These are phyloP conservation scores for Embiotoca jacksoni DNA, from an alignment of 2,113 vertebrate genomes.

Conservation along the genomic window DNA sequence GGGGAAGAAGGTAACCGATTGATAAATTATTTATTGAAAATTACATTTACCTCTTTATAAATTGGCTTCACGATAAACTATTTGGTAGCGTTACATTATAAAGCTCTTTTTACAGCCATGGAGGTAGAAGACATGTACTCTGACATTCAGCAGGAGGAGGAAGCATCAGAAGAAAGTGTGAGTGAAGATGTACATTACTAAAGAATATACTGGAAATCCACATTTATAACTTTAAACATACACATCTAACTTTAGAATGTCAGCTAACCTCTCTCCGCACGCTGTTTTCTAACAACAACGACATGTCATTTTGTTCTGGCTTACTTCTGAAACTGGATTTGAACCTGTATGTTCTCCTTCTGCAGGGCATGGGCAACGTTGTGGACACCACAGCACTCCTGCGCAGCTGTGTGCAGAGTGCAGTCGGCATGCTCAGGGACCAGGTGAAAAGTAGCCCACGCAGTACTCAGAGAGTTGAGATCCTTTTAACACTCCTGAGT, in stretches of 20 bases:
- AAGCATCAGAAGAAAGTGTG: slow-evolving; percentile 61
- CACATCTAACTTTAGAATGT: no score
- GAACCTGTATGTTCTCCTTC: not conserved
- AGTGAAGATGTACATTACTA: slow-evolving; percentile 37
- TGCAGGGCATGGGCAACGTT: slow-evolving; percentile 64
- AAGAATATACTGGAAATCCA: no score
- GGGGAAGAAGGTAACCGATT: slow-evolving; percentile 68
- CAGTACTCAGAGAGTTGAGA: slow-evolving; percentile 86
- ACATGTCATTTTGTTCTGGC: not conserved
- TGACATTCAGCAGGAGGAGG: slow-evolving; percentile 49
- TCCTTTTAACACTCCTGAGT: slow-evolving; percentile 88
- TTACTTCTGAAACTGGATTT: slow-evolving; percentile 10
- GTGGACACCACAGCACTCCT: slow-evolving; percentile 91
- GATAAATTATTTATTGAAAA: not conserved
- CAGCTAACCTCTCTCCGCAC: not conserved
- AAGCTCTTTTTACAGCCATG: slow-evolving; percentile 69
- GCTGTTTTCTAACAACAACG: not conserved
- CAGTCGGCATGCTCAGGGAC: slow-evolving; percentile 92
- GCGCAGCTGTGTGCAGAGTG: slow-evolving; percentile 92
- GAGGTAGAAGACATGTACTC: slow-evolving; percentile 76
- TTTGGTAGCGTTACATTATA: not conserved
- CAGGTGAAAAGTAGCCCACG: slow-evolving; percentile 78
- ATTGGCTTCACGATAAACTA: not conserved
- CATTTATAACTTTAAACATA: no score
- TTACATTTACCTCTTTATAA: not conserved